phyloP scores from a whole-genome alignment of 2,797 vertebrate genomes.

The Sorex maritimensis region DNA sequence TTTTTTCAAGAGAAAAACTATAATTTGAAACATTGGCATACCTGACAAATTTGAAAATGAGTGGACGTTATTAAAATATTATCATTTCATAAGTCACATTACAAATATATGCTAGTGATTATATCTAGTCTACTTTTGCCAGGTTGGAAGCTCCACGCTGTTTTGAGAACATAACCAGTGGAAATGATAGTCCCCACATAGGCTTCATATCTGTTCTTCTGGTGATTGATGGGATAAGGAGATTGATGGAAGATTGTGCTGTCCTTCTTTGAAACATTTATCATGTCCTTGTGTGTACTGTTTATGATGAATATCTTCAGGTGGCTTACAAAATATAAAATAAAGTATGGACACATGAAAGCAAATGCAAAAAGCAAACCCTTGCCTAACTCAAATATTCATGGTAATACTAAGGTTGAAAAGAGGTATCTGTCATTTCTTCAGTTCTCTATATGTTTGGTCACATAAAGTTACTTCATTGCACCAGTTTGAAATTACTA shows the following conservation, averaged over 20 bases:
- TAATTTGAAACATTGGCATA: background rate
- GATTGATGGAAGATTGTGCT: background rate
- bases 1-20: background rate
- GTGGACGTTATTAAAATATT: background rate
- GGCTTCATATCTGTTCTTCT: constrained; percentile 33
- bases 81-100: background rate
- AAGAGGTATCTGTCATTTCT: background rate
- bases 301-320: constrained; percentile 6
- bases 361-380: background rate
- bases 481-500: background rate
- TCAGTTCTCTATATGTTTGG: background rate
- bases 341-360: background rate
- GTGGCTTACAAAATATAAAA: background rate
- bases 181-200: background rate
- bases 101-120: background rate
- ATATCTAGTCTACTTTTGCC: background rate
- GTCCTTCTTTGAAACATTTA: background rate
- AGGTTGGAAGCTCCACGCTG: background rate
- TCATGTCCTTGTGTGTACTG: background rate
- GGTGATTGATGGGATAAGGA: background rate
- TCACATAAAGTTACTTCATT: background rate
- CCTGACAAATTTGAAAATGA: constrained; percentile 16
- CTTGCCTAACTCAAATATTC: background rate
- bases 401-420: background rate
- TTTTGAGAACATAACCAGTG: background rate